Conservation (phyloP, 2,113 vertebrate species). For the Brachyhypopomus gauderio region DNA sequence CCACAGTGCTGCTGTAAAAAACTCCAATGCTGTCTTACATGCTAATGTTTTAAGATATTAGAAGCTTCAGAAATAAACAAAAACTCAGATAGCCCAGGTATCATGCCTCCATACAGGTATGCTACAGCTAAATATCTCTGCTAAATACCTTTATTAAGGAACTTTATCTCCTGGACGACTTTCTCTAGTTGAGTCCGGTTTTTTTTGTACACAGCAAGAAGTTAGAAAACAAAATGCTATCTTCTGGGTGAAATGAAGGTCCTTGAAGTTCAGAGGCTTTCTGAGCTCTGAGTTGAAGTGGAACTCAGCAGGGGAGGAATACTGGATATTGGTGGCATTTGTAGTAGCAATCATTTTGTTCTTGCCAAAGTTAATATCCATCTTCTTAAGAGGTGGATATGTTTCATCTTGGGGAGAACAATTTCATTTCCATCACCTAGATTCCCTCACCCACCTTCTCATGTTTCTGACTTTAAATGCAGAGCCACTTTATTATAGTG, state of each 20-base stretch:
- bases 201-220: constrained; percentile 43
- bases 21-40: too few species aligned
- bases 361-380: constrained; percentile 61
- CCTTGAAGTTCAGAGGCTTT: constrained; percentile 45
- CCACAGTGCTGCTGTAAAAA: too few species aligned
- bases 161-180: constrained; percentile 6
- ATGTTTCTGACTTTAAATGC: constrained; percentile 57
- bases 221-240: constrained; percentile 55
- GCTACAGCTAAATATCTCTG: too few species aligned
- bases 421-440: constrained; percentile 58
- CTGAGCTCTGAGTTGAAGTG: constrained; percentile 61
- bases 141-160: background rate
- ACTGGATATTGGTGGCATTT: constrained; percentile 76
- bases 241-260: constrained; percentile 54
- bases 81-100: too few species aligned
- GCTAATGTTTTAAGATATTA: too few species aligned
- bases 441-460: constrained; percentile 48
- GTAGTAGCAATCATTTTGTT: constrained; percentile 72
- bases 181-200: constrained; percentile 66
- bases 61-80: too few species aligned
- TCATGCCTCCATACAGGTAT: too few species aligned
- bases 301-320: constrained; percentile 68
- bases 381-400: constrained; percentile 66
- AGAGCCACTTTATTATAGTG: constrained; percentile 63
- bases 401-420: constrained; percentile 62